Base-by-base conservation (phyloP, 1,140 invertebrate genomes). In the Calycopis cecrops region DNA sequence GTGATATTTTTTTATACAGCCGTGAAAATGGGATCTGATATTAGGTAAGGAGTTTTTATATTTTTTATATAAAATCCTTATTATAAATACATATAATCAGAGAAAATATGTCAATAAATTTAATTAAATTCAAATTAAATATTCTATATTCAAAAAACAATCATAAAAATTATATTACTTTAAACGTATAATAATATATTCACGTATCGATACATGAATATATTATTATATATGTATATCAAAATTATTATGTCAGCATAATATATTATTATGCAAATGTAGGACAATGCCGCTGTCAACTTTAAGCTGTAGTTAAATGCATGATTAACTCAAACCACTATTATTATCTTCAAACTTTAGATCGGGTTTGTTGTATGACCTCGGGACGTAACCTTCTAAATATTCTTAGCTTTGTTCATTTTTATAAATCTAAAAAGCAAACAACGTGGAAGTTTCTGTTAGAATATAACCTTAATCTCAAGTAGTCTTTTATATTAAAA, bases 11-110 rank as follows among this genome's bases (percentile, higher is more conserved):
- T 52, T 52, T 62, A 66, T 69, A 55, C 61, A 48, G 49, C 34
- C 63, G 64, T 38, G 68, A 71, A 67, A 60, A 85, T 85, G 81
- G 79, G 79, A 78, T 73, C 72, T 57, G 60, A 63, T 64, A 65
- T 57, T 65, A 69, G 62, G 81, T 85, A 75, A 83, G 81, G 80
- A 35, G 9, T 50, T 50, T 50, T 67, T 38, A 42, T 59, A 37
- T 53, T 53, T 61, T 58, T 61, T 60, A 40, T 49, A 35, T 53
- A 40, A 14, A 52, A 33, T 48, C 16, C 33, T 33, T 28, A 33
- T n/a, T n/a, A n/a, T n/a, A n/a, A n/a, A n/a, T n/a, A n/a, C n/a
- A n/a, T n/a, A n/a, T n/a, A n/a, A 28, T 28, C 21, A 3, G 6
- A 28, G 6, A 28, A 28, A 28, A 28, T 28, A 28, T 28, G 21